Evolutionary conservation across 2,888 invertebrate species (phyloP).

Genomic region (Plagodis pulveraria): DNA sequence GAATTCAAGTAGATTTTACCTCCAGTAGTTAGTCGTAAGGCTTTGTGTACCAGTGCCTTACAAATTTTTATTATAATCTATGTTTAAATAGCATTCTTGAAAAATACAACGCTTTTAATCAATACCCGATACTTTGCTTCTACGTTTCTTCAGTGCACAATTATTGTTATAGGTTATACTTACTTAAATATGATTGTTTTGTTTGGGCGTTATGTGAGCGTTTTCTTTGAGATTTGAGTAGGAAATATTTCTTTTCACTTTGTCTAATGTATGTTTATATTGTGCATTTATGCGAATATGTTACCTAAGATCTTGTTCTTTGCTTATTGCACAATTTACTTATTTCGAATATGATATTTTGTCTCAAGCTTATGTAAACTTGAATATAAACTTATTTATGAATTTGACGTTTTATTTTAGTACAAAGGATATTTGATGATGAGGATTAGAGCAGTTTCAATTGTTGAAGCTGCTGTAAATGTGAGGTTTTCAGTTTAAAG

Average conservation of each 20-base stretch:
- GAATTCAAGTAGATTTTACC: conserved; percentile 4
- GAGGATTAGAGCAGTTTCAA: too few species aligned
- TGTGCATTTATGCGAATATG: conserved; percentile 55
- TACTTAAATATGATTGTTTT: not conserved
- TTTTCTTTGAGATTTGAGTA: conserved; percentile 25
- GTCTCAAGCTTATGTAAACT: conserved; percentile 67
- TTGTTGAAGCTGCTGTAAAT: not conserved
- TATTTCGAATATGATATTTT: conserved; percentile 56
- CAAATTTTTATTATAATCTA: conserved; percentile 15
- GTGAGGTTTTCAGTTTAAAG: too few species aligned
- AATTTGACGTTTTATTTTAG: conserved; percentile 5
- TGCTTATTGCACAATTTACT: conserved; percentile 71
- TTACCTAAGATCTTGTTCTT: conserved; percentile 55
- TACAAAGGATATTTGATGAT: not conserved
- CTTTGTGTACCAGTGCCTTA: conserved; percentile 41
- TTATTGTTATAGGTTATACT: not conserved
- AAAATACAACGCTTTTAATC: conserved; percentile 3
- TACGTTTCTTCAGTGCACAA: conserved; percentile 18
- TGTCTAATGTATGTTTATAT: conserved; percentile 37
- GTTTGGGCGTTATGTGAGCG: conserved; percentile 2
- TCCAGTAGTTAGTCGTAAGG: conserved; percentile 15
- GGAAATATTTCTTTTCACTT: conserved; percentile 30
- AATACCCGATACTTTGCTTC: not conserved
- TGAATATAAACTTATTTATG: conserved; percentile 36
- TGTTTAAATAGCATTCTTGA: conserved; percentile 8